phyloP scores from a whole-genome alignment of 1,140 invertebrate genomes.

The Drosophila erecta region DNA sequence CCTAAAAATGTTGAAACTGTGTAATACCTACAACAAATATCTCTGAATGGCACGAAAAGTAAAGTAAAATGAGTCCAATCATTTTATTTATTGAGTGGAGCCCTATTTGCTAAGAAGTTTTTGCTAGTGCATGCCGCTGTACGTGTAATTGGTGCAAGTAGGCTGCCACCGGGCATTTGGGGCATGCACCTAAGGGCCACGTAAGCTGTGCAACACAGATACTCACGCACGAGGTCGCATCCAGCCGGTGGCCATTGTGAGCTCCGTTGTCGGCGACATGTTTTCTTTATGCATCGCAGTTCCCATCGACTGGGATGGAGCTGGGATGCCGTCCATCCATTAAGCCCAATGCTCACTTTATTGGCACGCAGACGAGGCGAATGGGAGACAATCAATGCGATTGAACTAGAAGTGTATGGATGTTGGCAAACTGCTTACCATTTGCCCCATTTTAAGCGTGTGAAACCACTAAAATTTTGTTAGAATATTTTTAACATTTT shows the following conservation, averaged over 20 bases:
- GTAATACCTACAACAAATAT: no score
- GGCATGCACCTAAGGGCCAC: conserved; percentile 58
- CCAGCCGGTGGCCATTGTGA: conserved; percentile 25
- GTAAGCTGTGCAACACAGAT: conserved; percentile 21
- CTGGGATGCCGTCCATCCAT: conserved; percentile 20
- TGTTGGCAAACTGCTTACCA: conserved; percentile 1
- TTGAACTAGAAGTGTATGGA: not conserved
- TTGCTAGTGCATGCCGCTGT: conserved; percentile 1
- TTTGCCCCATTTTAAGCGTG: not conserved
- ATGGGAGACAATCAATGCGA: conserved; percentile 30
- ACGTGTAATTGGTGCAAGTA: conserved; percentile 71
- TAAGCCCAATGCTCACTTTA: conserved; percentile 44
- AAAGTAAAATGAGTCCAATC: no score
- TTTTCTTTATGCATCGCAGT: conserved; percentile 69
- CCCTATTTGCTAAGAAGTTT: not conserved
- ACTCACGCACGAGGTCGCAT: conserved; percentile 23
- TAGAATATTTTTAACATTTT: no score
- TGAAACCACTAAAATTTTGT: not conserved
- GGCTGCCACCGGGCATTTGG: conserved; percentile 39
- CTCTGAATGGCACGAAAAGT: no score
- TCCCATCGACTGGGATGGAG: conserved; percentile 24
- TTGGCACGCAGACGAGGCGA: conserved; percentile 30
- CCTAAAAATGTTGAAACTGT: no score
- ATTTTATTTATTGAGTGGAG: no score
- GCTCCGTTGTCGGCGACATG: conserved; percentile 46